Evolutionary conservation across 1,140 invertebrate genomes (phyloP).

Genomic region (Eubasilissa regina): DNA sequence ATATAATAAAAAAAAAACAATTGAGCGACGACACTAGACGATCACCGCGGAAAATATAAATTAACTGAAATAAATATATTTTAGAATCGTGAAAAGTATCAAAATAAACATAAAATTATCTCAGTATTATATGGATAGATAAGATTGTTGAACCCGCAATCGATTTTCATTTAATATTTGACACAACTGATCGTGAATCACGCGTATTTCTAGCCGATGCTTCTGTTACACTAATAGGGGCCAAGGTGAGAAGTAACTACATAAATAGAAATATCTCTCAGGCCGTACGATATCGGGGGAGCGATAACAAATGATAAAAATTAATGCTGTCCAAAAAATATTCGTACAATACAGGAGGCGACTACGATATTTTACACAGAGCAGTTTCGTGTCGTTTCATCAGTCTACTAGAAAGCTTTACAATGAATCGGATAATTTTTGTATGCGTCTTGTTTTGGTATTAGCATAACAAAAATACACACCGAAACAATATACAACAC

Average conservation of each 20-base stretch:
- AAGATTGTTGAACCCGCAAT: no score
- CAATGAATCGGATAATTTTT: no score
- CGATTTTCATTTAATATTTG: no score
- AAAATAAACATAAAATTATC: no score
- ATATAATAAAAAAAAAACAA: no score
- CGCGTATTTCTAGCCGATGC: conserved; percentile 10
- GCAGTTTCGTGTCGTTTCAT: background rate
- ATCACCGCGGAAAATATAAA: no score
- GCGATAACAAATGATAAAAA: conserved; percentile 20
- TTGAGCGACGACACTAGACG: background rate
- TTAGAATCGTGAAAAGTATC: no score
- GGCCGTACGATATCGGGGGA: background rate
- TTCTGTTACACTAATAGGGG: background rate
- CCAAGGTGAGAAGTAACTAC: background rate
- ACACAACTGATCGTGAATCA: background rate
- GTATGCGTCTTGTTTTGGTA: no score
- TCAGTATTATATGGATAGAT: no score
- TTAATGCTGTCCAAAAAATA: conserved; percentile 3
- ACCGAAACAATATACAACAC: no score
- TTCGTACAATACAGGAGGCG: background rate
- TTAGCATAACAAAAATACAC: no score
- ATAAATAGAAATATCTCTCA: background rate
- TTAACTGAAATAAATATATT: no score
- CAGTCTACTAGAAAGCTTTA: background rate
- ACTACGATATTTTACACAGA: background rate